phyloP scores from a whole-genome alignment of 2,888 invertebrate species.

The Pasiphila rectangulata region DNA sequence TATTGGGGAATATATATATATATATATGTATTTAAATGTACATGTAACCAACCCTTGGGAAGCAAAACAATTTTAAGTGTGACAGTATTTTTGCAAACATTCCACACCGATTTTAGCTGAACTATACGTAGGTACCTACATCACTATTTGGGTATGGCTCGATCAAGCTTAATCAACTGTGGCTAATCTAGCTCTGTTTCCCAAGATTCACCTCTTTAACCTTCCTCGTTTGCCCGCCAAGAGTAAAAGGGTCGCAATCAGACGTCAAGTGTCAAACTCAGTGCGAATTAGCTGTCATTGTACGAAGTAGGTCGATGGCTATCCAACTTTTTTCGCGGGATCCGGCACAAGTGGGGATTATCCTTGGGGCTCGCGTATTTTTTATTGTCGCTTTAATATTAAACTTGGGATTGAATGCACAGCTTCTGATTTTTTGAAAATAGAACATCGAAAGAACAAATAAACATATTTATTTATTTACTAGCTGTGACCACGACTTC shows the following conservation, averaged over 20 bases:
- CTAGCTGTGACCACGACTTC: no score
- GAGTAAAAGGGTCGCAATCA: conserved; percentile 2
- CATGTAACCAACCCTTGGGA: no score
- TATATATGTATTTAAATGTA: no score
- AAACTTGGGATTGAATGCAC: neutral
- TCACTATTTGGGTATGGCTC: no score
- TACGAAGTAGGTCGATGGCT: conserved; percentile 31
- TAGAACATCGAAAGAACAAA: no score
- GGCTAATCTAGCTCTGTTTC: neutral
- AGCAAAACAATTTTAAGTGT: no score
- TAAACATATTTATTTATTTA: no score
- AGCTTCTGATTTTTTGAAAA: neutral
- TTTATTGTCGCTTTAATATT: neutral
- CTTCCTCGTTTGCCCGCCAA: conserved; percentile 1
- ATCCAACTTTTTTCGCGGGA: conserved; percentile 26
- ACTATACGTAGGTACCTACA: no score
- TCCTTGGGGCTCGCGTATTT: neutral
- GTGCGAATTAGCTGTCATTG: conserved; percentile 25
- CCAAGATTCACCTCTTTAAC: neutral
- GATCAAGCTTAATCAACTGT: no score
- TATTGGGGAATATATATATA: no score
- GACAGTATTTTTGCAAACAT: no score
- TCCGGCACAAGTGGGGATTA: conserved; percentile 48
- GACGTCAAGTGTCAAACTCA: conserved; percentile 22
- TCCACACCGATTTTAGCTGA: no score